phyloP scores from a whole-genome alignment of 2,888 invertebrate genomes.

The Aplocera efformata region DNA sequence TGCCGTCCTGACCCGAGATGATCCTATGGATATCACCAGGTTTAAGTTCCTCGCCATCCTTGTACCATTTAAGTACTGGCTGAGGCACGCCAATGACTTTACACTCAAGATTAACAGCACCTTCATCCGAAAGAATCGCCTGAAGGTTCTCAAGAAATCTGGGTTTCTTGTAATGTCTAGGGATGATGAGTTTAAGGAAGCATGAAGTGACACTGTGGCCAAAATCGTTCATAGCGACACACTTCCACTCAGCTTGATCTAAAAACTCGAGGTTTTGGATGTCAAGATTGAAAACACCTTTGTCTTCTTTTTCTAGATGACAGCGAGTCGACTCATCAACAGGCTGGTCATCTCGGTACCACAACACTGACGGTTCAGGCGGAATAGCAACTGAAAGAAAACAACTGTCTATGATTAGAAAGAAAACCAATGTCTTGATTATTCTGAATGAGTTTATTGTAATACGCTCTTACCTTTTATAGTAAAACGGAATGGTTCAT shows the following conservation, averaged over 20 bases:
- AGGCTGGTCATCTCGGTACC: slow-evolving; percentile 93
- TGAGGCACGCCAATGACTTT: slow-evolving; percentile 96
- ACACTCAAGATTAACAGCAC: slow-evolving; percentile 94
- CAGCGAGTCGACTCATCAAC: slow-evolving; percentile 85
- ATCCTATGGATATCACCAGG: slow-evolving; percentile 95
- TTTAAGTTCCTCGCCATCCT: slow-evolving; percentile 93
- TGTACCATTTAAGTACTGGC: slow-evolving; percentile 94
- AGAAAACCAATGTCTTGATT: no score
- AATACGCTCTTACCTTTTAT: slow-evolving; percentile 92
- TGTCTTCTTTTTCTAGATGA: slow-evolving; percentile 83
- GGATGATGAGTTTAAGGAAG: slow-evolving; percentile 90
- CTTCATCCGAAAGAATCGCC: slow-evolving; percentile 92
- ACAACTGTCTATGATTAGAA: slow-evolving; percentile 2
- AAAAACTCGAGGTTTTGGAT: slow-evolving; percentile 87
- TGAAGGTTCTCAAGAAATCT: slow-evolving; percentile 91
- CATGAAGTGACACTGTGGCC: slow-evolving; percentile 94
- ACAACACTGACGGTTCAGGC: slow-evolving; percentile 89
- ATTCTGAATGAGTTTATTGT: no score
- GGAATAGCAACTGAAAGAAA: slow-evolving; percentile 84
- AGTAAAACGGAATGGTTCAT: slow-evolving; percentile 89
- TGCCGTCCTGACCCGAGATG: slow-evolving; percentile 94
- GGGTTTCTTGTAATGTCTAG: slow-evolving; percentile 93
- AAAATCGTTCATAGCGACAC: slow-evolving; percentile 92
- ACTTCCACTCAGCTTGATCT: slow-evolving; percentile 96
- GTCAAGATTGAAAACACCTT: slow-evolving; percentile 87